Conservation (phyloP, 2,113 vertebrate genomes). For the Myiozetetes cayanensis region DNA sequence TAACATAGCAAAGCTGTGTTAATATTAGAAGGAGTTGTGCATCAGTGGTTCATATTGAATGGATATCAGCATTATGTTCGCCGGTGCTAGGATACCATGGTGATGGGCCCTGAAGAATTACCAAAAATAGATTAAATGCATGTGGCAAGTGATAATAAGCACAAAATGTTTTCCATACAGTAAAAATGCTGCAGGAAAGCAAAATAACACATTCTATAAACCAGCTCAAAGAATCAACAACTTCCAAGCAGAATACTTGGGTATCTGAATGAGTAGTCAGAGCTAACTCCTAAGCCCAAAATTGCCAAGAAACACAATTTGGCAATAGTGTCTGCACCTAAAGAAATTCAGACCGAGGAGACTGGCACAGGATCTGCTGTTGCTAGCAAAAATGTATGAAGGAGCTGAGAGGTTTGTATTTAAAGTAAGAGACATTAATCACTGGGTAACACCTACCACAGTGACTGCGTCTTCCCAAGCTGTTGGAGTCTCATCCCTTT, state of each 20-base stretch:
- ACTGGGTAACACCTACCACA: conserved; percentile 58
- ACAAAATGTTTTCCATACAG: conserved; percentile 67
- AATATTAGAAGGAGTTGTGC: conserved; percentile 42
- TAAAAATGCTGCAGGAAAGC: conserved; percentile 43
- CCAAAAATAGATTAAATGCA: conserved; percentile 69
- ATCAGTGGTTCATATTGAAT: conserved; percentile 40
- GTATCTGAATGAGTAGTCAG: not conserved
- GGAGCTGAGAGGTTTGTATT: conserved; percentile 37
- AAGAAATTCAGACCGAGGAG: conserved; percentile 22
- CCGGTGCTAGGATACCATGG: conserved; percentile 66
- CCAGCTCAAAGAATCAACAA: conserved; percentile 32
- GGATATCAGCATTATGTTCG: conserved; percentile 42
- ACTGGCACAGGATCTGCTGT: conserved; percentile 47
- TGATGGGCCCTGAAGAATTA: conserved; percentile 64
- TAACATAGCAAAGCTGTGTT: conserved; percentile 4
- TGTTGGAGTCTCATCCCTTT: conserved; percentile 43
- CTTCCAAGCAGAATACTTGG: not conserved
- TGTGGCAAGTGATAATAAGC: conserved; percentile 68
- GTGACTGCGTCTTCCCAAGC: conserved; percentile 20
- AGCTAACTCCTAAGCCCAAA: conserved; percentile 30
- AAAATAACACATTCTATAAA: conserved; percentile 35
- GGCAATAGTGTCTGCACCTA: conserved; percentile 41
- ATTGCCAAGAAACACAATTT: conserved; percentile 40
- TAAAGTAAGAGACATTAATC: conserved; percentile 60
- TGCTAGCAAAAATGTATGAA: conserved; percentile 55